These are phyloP conservation scores for Fragum whitleyi DNA, from an alignment of 2,888 invertebrate species.

Conservation along the genomic window DNA sequence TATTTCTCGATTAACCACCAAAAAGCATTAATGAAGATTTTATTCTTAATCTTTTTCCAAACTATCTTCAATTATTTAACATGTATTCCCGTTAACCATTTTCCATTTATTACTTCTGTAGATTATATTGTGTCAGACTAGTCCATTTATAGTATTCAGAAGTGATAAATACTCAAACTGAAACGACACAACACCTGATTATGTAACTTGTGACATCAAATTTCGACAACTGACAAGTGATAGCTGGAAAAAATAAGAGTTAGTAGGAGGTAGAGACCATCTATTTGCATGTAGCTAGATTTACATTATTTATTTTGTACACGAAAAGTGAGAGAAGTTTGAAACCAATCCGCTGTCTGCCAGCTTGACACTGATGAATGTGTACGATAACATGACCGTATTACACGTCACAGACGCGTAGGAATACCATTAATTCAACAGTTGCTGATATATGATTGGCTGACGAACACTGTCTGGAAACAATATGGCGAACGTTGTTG, in stretches of 20 bases:
- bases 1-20: too few species aligned
- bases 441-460: constrained; percentile 28
- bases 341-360: constrained; percentile 29
- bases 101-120: too few species aligned
- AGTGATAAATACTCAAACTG: neutral
- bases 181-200: constrained; percentile 4
- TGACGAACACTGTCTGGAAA: constrained; percentile 28
- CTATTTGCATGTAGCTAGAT: neutral
- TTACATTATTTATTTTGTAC: constrained; percentile 2
- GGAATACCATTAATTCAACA: constrained; percentile 42
- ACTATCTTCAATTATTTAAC: too few species aligned
- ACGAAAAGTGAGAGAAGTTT: constrained; percentile 3
- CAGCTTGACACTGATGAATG: constrained; percentile 45
- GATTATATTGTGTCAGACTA: too few species aligned
- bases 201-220: neutral
- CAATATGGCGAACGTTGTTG: neutral
- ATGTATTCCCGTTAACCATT: too few species aligned
- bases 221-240: neutral
- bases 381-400: constrained; percentile 27
- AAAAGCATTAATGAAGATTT: too few species aligned
- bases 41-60: too few species aligned
- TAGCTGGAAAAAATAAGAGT: neutral
- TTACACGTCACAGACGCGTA: constrained; percentile 37
- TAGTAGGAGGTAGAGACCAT: neutral
- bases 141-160: too few species aligned